Base-by-base conservation (phyloP, 2,113 vertebrate species). In the Atherinomorus stipes region DNA sequence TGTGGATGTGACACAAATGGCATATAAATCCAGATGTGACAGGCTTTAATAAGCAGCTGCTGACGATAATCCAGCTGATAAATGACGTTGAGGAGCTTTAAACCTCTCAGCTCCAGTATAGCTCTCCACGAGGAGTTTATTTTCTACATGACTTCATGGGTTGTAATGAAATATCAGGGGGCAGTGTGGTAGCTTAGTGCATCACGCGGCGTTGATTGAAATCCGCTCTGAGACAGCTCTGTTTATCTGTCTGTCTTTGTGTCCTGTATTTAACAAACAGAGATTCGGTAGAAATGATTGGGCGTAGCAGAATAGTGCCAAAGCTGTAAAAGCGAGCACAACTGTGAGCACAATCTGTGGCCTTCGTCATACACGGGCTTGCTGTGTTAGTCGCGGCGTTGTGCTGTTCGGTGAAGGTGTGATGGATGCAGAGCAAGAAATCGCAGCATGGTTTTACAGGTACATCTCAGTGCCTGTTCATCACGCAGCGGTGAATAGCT, bases 51-150 rank as follows among this genome's bases (percentile, higher is more conserved):
- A 85, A 87, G 83, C 87, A 88, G 81, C 80, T 88, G 84, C 69
- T 91, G 78, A 82, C 61, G 64, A 90, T 87, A 91, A 92, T 91
- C 88, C 86, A 80, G 58, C 57, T 68, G 81, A 91, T 89, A 86
- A 88, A 86, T 84, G 87, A 86, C 85, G 88, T 76, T 86, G 87
- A 88, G 77, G 66, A 22, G 71, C 82, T 79, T 68, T 89, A 79
- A 70, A 78, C 67, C 82, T 59, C 64, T 82, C 69, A 19, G 60
- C 76, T 85, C 26, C 69, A 57, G 38, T 47, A 69, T 76, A 47
- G 26, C 76, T 70, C 76, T 88, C 47, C 70, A 60, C 34, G 73
- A 71, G 65, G 50, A 84, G 76, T 84, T 83, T 73, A 80, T 76
- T 79, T 78, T 83, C 52, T 82, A 80, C 68, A 71, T 85, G 89